phyloP scores from a whole-genome alignment of 2,888 invertebrate genomes.

The Ferrisia virgata region DNA sequence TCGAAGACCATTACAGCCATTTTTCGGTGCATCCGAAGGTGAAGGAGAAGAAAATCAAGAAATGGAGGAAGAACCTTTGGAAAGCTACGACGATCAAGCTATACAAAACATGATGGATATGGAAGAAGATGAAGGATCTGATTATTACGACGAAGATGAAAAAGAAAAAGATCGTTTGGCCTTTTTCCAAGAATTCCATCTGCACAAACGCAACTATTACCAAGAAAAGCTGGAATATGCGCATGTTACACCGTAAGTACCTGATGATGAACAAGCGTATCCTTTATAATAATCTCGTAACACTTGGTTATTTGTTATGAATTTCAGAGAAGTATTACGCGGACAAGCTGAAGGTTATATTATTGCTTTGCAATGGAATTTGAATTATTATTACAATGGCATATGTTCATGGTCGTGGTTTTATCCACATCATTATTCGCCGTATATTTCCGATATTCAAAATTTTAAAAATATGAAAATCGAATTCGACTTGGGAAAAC shows the following conservation, averaged over 20 bases:
- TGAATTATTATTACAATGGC: slow-evolving; percentile 94
- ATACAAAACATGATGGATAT: slow-evolving; percentile 44
- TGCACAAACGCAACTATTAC: slow-evolving; percentile 89
- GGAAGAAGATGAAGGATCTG: slow-evolving; percentile 52
- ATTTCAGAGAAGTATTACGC: slow-evolving; percentile 54
- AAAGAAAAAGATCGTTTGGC: slow-evolving; percentile 50
- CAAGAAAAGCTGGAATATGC: slow-evolving; percentile 70
- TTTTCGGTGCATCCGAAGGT: slow-evolving; percentile 72
- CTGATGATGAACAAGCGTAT: not conserved
- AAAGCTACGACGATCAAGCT: slow-evolving; percentile 47
- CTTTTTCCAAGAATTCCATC: slow-evolving; percentile 67
- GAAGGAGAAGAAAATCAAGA: slow-evolving; percentile 57
- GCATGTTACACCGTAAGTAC: slow-evolving; percentile 50
- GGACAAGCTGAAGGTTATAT: slow-evolving; percentile 87
- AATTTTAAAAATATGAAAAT: slow-evolving; percentile 74
- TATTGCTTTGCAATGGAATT: slow-evolving; percentile 92
- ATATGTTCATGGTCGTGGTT: slow-evolving; percentile 98
- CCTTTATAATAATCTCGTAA: not conserved
- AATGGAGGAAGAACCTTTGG: slow-evolving; percentile 46
- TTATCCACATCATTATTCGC: slow-evolving; percentile 96
- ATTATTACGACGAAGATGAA: slow-evolving; percentile 50
- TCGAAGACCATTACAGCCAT: not conserved
- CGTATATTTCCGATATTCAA: slow-evolving; percentile 89
- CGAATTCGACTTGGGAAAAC: slow-evolving; percentile 78
- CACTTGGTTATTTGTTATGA: not conserved